Percentiles rank a stretch among this genome's conserved stretches.
These are phyloP conservation scores for Puma concolor DNA, from an alignment of 2,113 vertebrate genomes.

Conservation along the genomic window DNA sequence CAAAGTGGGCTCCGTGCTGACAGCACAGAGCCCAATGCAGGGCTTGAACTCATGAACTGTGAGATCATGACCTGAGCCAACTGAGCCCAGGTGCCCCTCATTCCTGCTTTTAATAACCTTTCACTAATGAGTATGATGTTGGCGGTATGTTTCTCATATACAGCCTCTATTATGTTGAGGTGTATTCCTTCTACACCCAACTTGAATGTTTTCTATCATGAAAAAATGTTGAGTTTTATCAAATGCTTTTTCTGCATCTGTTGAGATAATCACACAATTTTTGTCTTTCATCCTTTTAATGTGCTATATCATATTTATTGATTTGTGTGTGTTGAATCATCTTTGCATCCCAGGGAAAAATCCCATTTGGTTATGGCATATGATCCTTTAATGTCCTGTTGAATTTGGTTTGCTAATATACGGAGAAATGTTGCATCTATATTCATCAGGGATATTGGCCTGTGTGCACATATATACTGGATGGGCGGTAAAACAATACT, in stretches of 20 bases:
- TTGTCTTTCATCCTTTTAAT: background rate
- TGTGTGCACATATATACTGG: background rate
- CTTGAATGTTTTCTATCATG: background rate
- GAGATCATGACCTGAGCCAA: no score
- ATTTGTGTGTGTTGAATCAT: background rate
- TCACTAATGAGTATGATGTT: background rate
- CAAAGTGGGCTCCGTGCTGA: no score
- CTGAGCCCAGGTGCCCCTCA: no score
- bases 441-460: background rate
- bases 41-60: no score
- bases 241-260: background rate
- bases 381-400: background rate
- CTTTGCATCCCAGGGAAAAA: background rate
- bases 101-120: background rate
- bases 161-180: background rate
- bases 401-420: background rate
- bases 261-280: background rate
- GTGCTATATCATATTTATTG: background rate
- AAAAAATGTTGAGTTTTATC: background rate
- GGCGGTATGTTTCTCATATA: background rate
- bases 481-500: background rate
- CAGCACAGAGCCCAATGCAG: no score
- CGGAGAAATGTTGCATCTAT: background rate
- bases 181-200: background rate
- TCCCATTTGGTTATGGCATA: background rate